phyloP scores from a whole-genome alignment of 2,113 vertebrate species.

The Tyrannus savana region DNA sequence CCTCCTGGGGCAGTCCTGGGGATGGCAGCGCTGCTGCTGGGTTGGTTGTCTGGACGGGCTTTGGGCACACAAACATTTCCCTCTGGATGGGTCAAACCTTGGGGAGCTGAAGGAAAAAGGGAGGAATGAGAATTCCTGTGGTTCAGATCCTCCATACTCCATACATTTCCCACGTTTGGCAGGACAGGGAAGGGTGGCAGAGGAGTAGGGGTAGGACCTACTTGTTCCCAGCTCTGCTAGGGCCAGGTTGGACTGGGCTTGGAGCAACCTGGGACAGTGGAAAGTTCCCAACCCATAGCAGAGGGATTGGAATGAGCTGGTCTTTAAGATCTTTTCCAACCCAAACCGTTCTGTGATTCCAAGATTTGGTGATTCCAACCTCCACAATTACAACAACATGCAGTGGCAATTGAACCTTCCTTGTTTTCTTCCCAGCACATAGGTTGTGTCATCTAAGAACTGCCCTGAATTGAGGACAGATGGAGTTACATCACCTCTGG shows the following conservation, averaged over 20 bases:
- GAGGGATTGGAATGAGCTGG: background rate
- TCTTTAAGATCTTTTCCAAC: background rate
- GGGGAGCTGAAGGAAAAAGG: background rate
- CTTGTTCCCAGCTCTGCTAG: background rate
- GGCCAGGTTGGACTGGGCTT: background rate
- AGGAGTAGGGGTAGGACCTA: background rate
- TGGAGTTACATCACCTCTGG: background rate
- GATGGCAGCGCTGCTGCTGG: background rate
- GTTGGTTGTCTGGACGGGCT: accelerated
- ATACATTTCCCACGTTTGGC: background rate
- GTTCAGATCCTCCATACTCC: background rate
- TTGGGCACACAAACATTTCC: background rate
- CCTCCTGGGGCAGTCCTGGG: background rate
- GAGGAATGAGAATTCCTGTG: background rate
- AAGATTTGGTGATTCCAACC: background rate
- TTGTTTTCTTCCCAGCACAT: background rate
- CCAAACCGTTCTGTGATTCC: background rate
- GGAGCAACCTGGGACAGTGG: background rate
- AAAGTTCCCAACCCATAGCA: background rate
- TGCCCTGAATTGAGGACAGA: background rate
- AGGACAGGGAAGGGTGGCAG: background rate
- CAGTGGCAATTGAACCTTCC: background rate
- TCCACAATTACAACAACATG: background rate
- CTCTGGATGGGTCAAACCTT: background rate
- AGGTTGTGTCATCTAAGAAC: background rate